Conservation (phyloP, 2,888 invertebrate genomes). For the Geophilus truncorum region DNA sequence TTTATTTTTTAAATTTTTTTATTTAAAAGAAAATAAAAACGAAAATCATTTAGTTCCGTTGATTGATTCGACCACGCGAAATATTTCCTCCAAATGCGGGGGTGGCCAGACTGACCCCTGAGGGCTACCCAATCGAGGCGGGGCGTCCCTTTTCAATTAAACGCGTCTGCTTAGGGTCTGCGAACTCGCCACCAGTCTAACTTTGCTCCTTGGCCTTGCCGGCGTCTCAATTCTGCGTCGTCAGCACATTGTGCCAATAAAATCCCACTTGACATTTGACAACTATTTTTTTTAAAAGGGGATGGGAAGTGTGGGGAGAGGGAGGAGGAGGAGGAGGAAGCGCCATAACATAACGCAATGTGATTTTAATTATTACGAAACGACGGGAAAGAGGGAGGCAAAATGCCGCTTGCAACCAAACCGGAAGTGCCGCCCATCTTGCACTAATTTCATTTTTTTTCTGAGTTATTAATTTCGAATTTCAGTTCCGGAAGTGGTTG, state of each 20-base stretch:
- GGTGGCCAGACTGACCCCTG: constrained; percentile 2
- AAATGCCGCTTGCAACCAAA: not conserved
- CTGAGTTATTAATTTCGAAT: not conserved
- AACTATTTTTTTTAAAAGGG: not conserved
- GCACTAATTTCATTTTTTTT: not conserved
- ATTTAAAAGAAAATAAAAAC: not conserved
- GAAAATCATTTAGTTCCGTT: not conserved
- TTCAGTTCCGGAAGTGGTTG: not conserved
- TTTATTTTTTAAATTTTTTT: not conserved
- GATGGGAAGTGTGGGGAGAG: not conserved
- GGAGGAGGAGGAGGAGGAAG: not conserved
- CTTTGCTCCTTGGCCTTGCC: constrained; percentile 12
- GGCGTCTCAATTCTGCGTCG: not conserved
- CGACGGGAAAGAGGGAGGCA: not conserved
- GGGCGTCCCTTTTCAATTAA: constrained; percentile 20
- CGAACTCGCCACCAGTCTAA: not conserved
- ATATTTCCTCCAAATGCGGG: not conserved
- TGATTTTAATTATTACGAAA: not conserved
- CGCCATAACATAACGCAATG: not conserved
- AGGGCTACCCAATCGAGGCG: constrained; percentile 6
- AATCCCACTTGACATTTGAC: constrained; percentile 1
- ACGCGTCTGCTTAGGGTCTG: constrained; percentile 10
- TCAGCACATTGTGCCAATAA: not conserved
- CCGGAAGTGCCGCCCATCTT: not conserved
- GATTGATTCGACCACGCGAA: constrained; percentile 9